Evolutionary conservation across 2,888 invertebrate genomes (phyloP).

Genomic region (Eupithecia exiguata): DNA sequence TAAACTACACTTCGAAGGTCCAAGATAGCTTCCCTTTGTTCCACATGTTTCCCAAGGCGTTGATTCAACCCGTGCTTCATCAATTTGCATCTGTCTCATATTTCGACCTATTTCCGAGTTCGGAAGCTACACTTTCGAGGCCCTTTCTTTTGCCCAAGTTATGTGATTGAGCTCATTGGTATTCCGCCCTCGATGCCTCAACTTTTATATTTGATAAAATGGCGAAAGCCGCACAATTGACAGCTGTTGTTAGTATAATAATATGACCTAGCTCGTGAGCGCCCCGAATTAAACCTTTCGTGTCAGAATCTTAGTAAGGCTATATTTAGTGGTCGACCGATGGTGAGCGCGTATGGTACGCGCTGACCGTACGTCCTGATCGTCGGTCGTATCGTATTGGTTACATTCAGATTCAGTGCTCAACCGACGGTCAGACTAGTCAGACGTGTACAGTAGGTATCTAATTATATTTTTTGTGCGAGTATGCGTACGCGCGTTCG

Average conservation of each 20-base stretch:
- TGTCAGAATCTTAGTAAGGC: not conserved
- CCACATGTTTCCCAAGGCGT: slow-evolving; percentile 40
- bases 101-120: slow-evolving; percentile 45
- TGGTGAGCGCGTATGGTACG: no score
- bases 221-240: slow-evolving; percentile 46
- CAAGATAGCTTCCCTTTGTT: slow-evolving; percentile 18
- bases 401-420: no score
- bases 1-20: slow-evolving; percentile 28
- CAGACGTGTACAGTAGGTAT: no score
- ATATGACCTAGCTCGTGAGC: slow-evolving; percentile 7
- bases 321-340: not conserved
- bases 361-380: no score
- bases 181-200: slow-evolving; percentile 56
- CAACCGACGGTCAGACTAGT: no score
- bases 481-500: no score
- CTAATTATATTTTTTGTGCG: no score
- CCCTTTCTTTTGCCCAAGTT: slow-evolving; percentile 61
- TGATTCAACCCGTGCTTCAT: slow-evolving; percentile 56
- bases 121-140: slow-evolving; percentile 53
- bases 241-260: slow-evolving; percentile 13
- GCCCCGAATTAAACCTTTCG: not conserved
- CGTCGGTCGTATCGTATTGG: no score
- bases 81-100: slow-evolving; percentile 62
- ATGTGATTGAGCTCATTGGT: slow-evolving; percentile 68
- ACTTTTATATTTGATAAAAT: slow-evolving; percentile 66